Evolutionary conservation across 1,140 invertebrate species (phyloP), one percentile per base, ranked within the genome.

Genomic region (Ganaspis sp.): DNA sequence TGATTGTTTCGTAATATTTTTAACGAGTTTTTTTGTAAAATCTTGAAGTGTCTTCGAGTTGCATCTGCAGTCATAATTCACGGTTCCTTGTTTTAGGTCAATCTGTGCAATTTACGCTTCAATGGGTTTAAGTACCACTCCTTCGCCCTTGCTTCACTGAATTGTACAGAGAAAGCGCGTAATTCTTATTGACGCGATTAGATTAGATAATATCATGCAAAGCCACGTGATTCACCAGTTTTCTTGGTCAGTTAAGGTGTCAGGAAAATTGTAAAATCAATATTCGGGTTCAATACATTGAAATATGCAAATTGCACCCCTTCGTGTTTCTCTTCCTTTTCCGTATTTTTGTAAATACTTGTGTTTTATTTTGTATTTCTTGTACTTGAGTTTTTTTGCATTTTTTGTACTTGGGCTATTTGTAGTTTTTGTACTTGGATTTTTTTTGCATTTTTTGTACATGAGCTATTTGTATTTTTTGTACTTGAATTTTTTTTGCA

Each of bases 1-100:
- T 34, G 29, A 45, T 45, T 12, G 3, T 64, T 2, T 5, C 6
- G 11, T 12, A 23, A 64, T 64, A 11, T 64, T 29, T 0, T 29
- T 4, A 11, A 29, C 4, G 4, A 23, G 0, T 12, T 64, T 5
- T 29, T 5, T 29, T 64, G 5, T 29, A 29, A 29, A 29, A 34
- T 26, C 12, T 64, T 64, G 11, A 29, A 6, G 8, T 64, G 11
- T 29, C 9, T 17, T 58, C 12, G 21, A 9, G 9, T 15, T 64
- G 11, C 21, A 34, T n/a, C 15, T n/a, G 11, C 23, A 64, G 4
- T 69, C 58, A 76, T 78, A 77, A 81, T 72, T 53, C 45, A 19
- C 69, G 79, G 73, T 78, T 81, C 81, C 77, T 77, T 74, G 23
- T 64, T 64, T 29, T 29, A 64, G 58, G 26, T 64, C 58, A 64